Conservation (phyloP, 2,888 invertebrate genomes). For the Melanostoma mellinum region DNA sequence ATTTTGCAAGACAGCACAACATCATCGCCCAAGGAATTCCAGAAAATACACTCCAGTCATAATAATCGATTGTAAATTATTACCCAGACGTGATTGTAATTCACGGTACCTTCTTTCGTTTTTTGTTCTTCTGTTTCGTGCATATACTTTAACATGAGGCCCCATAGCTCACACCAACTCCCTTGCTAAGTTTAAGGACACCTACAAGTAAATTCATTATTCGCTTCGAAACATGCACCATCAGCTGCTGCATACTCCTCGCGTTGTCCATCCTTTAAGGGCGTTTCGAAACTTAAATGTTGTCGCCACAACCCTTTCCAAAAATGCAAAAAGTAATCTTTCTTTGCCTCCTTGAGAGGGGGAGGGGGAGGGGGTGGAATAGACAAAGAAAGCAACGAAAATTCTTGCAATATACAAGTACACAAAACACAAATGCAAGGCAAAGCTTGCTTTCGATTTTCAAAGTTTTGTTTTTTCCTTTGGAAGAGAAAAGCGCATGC, state of each 20-base stretch:
- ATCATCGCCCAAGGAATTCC: constrained; percentile 13
- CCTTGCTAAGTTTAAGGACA: constrained; percentile 10
- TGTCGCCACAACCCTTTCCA: constrained; percentile 33
- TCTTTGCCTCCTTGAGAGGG: constrained; percentile 36
- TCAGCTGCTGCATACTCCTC: constrained; percentile 34
- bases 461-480: constrained; percentile 28
- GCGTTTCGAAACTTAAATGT: constrained; percentile 47
- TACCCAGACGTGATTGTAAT: constrained; percentile 81
- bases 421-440: constrained; percentile 44
- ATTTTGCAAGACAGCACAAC: constrained; percentile 43
- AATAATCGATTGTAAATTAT: constrained; percentile 79
- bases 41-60: constrained; percentile 75
- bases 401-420: constrained; percentile 23
- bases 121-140: constrained; percentile 28
- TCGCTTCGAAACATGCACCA: constrained; percentile 17
- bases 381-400: constrained; percentile 40
- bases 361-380: background rate
- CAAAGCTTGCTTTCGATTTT: constrained; percentile 53
- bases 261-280: constrained; percentile 38
- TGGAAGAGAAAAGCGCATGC: constrained; percentile 52
- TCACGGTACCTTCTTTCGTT: constrained; percentile 68
- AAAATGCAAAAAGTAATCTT: constrained; percentile 11
- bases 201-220: constrained; percentile 31
- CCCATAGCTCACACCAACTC: too few relatives aligned
- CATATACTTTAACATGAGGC: too few relatives aligned